Evolutionary conservation across 1,140 invertebrate genomes (phyloP).

Genomic region (Piezodorus guildinii): DNA sequence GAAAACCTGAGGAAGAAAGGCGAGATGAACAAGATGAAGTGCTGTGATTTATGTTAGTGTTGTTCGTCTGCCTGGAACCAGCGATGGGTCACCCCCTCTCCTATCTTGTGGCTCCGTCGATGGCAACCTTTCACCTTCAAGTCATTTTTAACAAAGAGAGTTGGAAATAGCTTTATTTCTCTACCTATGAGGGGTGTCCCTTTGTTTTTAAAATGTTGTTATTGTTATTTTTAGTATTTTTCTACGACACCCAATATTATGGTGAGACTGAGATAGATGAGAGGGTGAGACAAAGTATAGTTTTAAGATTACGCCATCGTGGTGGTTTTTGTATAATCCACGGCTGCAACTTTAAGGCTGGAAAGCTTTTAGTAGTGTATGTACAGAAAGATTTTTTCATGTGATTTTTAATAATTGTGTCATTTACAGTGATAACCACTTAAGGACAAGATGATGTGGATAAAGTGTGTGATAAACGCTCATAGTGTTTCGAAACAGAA

Average conservation of each 20-base stretch:
- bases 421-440: constrained; percentile 7
- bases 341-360: neutral
- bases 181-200: too few species aligned
- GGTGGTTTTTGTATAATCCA: too few species aligned
- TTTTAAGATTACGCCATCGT: too few species aligned
- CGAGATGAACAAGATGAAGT: neutral
- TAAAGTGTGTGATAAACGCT: constrained; percentile 16
- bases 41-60: constrained; percentile 7
- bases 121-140: too few species aligned
- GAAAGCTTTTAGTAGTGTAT: constrained; percentile 10
- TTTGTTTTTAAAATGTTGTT: too few species aligned
- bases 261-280: too few species aligned
- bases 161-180: too few species aligned
- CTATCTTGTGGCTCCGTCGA: too few species aligned
- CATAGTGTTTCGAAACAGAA: constrained; percentile 4
- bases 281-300: too few species aligned
- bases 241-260: too few species aligned
- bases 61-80: neutral
- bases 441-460: constrained; percentile 2
- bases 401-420: constrained; percentile 13
- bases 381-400: constrained; percentile 14
- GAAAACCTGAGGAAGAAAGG: constrained; percentile 2
- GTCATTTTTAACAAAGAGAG: too few species aligned
- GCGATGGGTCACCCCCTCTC: neutral
- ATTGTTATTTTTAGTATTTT: too few species aligned